Evolutionary conservation across 2,888 invertebrate species (phyloP).

Genomic region (Ecdyonurus torrentis): DNA sequence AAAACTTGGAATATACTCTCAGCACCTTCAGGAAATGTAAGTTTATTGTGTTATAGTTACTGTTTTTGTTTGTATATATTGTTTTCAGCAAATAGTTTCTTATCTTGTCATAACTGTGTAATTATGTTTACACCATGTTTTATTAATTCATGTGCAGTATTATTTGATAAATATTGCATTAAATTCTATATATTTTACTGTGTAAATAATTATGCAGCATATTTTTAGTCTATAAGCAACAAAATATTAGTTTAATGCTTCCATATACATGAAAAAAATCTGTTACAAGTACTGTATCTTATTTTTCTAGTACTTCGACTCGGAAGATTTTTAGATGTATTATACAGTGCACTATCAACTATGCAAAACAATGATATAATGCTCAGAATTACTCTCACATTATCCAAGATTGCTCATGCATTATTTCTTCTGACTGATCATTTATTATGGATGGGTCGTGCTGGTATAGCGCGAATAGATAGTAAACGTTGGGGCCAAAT

Average conservation of each 20-base stretch:
- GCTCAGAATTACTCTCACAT: conserved; percentile 50
- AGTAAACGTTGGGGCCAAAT: conserved; percentile 7
- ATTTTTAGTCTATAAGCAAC: too few species aligned
- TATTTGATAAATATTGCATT: too few species aligned
- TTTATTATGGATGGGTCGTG: conserved; percentile 65
- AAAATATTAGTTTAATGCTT: too few species aligned
- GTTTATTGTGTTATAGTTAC: conserved; percentile 18
- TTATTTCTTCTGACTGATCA: conserved; percentile 73
- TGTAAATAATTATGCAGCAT: too few species aligned
- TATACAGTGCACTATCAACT: conserved; percentile 54
- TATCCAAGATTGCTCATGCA: conserved; percentile 63
- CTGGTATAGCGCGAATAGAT: conserved; percentile 36
- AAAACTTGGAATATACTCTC: conserved; percentile 64
- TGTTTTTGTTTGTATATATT: not conserved
- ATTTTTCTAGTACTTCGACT: conserved; percentile 55
- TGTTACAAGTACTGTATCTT: too few species aligned
- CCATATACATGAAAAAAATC: too few species aligned
- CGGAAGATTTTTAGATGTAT: conserved; percentile 66
- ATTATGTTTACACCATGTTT: too few species aligned
- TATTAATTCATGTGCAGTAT: too few species aligned
- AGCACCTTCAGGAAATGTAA: conserved; percentile 77
- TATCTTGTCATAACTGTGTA: too few species aligned
- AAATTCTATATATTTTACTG: too few species aligned
- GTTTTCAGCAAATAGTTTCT: too few species aligned
- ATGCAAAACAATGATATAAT: conserved; percentile 55